Base-by-base conservation (phyloP, 2,113 vertebrate species). In the Elanus axillaris region DNA sequence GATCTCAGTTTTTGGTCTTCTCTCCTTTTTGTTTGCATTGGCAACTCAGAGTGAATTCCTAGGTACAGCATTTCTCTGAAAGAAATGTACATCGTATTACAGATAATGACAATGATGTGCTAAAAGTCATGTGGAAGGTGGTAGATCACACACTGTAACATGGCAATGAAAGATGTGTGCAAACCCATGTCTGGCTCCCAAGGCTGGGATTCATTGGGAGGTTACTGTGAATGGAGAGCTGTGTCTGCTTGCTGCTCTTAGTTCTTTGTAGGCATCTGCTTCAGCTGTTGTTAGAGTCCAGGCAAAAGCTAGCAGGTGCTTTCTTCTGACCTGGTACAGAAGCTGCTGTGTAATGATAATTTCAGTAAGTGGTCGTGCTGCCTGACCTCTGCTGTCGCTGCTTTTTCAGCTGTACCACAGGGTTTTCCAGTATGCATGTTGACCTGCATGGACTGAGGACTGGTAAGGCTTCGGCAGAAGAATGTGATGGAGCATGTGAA, bases 71-170 rank as follows among this genome's bases (percentile, higher is more conserved):
- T 52, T 52, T 75, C 11, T 91, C 15, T 18, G 45, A 27, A 31
- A 14, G 13, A 38, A 31, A 11, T 60, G 14, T 32, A 36, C 52
- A 7, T 63, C 3, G 0, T 9, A 1, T 32, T 43, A 8, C 27
- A 56, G 36, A 9, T 56, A 4, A 13, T 40, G 45, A 16, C 14
- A 71, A 10, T 60, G 62, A 13, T 0, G 0, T 53, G 66, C 36
- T 0, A 5, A 56, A 64, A 56, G 4, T 36, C 19, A 21, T 18
- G 23, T 14, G 17, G 63, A 42, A 69, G 63, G 14, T 42, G 48
- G 6, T 29, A n/a, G 59, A 29, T 71, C 34, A 2, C 34, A 40
- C 13, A 3, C 13, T 0, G 0, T 26, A 11, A 38, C 23, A 1
- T 8, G 50, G 71, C 47, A 23, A 1, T 38, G 67, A 42, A 18